Conservation (phyloP, 2,113 vertebrate species). For the Megaleporinus macrocephalus region DNA sequence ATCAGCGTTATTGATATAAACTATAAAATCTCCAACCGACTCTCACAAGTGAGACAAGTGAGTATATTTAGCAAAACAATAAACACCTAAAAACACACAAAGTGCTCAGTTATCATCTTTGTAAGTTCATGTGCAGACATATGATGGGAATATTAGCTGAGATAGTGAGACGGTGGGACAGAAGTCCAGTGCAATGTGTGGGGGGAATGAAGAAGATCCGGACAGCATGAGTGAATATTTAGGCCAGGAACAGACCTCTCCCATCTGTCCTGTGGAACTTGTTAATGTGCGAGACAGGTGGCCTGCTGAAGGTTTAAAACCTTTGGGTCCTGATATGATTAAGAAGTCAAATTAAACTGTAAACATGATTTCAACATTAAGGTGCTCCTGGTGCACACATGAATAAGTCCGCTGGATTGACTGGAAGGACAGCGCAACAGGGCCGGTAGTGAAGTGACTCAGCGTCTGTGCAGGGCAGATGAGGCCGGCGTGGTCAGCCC, state of each 20-base stretch:
- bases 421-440: conserved; percentile 32
- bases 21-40: no score
- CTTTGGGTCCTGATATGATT: conserved; percentile 88
- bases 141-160: background rate
- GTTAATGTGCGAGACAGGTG: conserved; percentile 88
- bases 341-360: conserved; percentile 84
- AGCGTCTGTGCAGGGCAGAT: conserved; percentile 28
- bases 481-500: conserved; percentile 1
- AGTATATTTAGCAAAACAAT: no score
- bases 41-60: no score
- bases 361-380: conserved; percentile 78
- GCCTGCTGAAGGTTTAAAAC: conserved; percentile 84
- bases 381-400: conserved; percentile 38
- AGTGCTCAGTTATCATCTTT: background rate
- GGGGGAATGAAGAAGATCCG: conserved; percentile 39
- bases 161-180: conserved; percentile 7
- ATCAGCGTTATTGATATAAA: no score
- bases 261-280: conserved; percentile 88
- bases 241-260: conserved; percentile 85
- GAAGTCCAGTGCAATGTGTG: background rate
- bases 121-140: background rate
- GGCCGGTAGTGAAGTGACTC: conserved; percentile 21
- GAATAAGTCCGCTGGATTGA: conserved; percentile 29
- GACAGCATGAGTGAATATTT: conserved; percentile 80
- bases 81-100: no score